These are phyloP conservation scores for Hippocampus abdominalis DNA, from an alignment of 2,113 vertebrate species.

Conservation along the genomic window DNA sequence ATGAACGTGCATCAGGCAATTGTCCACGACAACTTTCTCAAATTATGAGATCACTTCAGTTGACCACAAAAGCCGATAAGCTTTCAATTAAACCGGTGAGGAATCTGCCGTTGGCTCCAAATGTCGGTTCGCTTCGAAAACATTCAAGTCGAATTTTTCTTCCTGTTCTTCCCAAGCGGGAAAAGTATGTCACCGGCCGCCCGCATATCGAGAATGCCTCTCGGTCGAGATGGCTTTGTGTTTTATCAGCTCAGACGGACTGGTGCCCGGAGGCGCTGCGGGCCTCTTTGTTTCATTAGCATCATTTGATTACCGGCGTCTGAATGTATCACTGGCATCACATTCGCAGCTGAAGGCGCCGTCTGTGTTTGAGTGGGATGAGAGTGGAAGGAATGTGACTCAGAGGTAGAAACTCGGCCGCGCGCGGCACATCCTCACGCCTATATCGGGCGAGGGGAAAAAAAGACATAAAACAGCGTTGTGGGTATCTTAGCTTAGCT, in stretches of 20 bases:
- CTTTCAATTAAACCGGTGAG: neutral
- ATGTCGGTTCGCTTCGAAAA: neutral
- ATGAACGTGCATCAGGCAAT: too few relatives aligned
- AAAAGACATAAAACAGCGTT: neutral
- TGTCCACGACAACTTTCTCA: too few relatives aligned
- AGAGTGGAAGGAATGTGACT: constrained; percentile 21
- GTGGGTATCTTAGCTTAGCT: neutral
- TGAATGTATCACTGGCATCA: constrained; percentile 29
- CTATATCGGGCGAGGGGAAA: neutral
- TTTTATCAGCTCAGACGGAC: constrained; percentile 14
- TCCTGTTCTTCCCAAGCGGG: neutral
- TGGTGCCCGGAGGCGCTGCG: neutral
- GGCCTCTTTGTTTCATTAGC: constrained; percentile 44
- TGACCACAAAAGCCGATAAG: too few relatives aligned
- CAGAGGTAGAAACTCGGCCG: constrained; percentile 8
- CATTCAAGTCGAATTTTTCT: neutral
- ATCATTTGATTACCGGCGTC: constrained; percentile 37
- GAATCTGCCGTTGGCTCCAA: neutral
- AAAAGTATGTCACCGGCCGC: neutral
- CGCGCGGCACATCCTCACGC: constrained; percentile 6
- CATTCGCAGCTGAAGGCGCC: constrained; percentile 23
- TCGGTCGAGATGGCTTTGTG: constrained; percentile 15
- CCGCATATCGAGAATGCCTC: constrained; percentile 2
- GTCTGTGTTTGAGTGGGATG: constrained; percentile 35
- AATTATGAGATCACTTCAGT: too few relatives aligned